Conservation (phyloP, 2,888 invertebrate species). For the Xestobium rufovillosum region DNA sequence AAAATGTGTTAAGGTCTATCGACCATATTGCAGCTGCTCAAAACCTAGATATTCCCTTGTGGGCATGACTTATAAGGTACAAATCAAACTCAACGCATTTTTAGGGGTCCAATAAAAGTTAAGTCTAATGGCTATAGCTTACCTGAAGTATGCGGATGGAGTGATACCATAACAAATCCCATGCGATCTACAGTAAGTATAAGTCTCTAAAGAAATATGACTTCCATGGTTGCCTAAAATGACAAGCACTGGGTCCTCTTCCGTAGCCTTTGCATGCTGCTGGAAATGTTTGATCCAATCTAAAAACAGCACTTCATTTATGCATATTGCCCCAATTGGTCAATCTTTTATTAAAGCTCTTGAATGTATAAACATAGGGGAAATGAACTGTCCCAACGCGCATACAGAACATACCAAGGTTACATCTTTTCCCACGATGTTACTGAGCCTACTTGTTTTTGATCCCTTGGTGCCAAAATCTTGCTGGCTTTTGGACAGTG, state of each 20-base stretch:
- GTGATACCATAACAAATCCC: conserved; percentile 24
- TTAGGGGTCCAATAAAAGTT: conserved; percentile 26
- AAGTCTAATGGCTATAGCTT: conserved; percentile 27
- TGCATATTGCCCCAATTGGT: conserved; percentile 24
- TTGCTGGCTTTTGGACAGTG: conserved; percentile 35
- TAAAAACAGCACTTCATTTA: conserved; percentile 23
- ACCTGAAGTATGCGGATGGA: conserved; percentile 33
- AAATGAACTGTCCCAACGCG: conserved; percentile 8
- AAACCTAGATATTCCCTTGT: too few relatives aligned
- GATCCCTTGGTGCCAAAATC: conserved; percentile 22
- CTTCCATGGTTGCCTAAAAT: conserved; percentile 26
- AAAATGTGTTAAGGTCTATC: too few relatives aligned
- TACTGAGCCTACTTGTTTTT: conserved; percentile 11
- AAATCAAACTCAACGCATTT: conserved; percentile 23
- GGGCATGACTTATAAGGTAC: conserved; percentile 5
- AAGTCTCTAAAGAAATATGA: conserved; percentile 24
- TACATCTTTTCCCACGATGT: conserved; percentile 12
- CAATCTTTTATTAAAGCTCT: conserved; percentile 27
- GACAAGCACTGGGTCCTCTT: conserved; percentile 23
- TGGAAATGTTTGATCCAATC: conserved; percentile 22
- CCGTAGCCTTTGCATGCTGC: conserved; percentile 15
- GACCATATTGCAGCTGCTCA: too few relatives aligned
- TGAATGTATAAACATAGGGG: conserved; percentile 34
- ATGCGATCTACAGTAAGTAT: conserved; percentile 20
- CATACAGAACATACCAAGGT: conserved; percentile 9